Evolutionary conservation across 2,113 vertebrate genomes (phyloP).

Genomic region (Oreochromis niloticus): DNA sequence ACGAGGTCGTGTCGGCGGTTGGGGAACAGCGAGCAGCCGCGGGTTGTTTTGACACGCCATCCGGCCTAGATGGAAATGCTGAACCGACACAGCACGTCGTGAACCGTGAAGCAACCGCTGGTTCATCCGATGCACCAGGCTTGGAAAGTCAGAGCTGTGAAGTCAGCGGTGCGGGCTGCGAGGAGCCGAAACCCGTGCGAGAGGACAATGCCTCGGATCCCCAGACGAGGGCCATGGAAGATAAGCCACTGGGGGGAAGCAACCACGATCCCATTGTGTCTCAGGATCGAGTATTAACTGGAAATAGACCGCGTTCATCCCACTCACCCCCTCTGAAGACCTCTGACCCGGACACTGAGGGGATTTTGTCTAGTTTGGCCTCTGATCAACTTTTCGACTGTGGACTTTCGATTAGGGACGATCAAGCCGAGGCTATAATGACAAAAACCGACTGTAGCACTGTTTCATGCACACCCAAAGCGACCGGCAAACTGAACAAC

Average conservation of each 20-base stretch:
- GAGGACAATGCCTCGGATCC: slow-evolving; percentile 65
- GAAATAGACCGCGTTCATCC: not conserved
- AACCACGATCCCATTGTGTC: not conserved
- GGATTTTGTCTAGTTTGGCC: not conserved
- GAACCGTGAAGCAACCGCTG: not conserved
- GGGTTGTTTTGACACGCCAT: not conserved
- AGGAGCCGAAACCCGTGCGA: slow-evolving; percentile 10
- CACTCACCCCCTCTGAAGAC: not conserved
- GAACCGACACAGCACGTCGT: not conserved
- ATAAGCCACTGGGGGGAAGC: slow-evolving; percentile 31
- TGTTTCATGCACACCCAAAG: not conserved
- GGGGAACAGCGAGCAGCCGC: not conserved
- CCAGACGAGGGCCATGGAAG: slow-evolving; percentile 66
- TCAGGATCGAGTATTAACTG: not conserved
- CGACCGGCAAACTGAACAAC: not conserved
- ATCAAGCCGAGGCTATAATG: slow-evolving; percentile 4
- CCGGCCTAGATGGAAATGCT: not conserved
- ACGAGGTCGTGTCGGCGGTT: slow-evolving; percentile 46
- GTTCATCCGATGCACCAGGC: slow-evolving; percentile 30
- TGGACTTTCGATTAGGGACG: not conserved
- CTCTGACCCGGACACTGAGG: not conserved
- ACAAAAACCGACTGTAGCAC: slow-evolving; percentile 31
- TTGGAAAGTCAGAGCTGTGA: slow-evolving; percentile 18
- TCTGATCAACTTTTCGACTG: slow-evolving; percentile 1
- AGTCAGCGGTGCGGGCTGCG: slow-evolving; percentile 22